These are phyloP conservation scores for Agrotis puta DNA, from an alignment of 2,888 invertebrate species.

Conservation along the genomic window DNA sequence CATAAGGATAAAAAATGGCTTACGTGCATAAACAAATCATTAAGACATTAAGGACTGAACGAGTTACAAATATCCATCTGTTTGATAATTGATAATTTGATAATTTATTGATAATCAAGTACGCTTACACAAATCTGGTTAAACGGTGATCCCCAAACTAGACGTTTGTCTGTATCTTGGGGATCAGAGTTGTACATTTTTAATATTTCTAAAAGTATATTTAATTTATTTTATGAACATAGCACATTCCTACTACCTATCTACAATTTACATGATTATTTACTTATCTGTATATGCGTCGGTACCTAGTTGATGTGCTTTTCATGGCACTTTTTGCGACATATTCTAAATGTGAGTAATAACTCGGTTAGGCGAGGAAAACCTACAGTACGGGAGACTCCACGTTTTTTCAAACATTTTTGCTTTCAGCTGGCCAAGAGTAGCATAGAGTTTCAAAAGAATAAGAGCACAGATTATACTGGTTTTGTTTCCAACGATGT, in stretches of 20 bases:
- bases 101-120: no score
- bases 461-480: background rate
- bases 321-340: conserved; percentile 39
- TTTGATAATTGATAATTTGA: no score
- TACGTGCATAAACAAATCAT: no score
- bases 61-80: no score
- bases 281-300: background rate
- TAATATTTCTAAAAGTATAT: no score
- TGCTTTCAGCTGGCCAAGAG: background rate
- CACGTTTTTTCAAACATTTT: background rate
- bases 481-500: background rate
- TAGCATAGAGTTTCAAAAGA: background rate
- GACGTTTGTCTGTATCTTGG: no score
- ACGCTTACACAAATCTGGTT: no score
- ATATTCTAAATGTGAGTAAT: conserved; percentile 22
- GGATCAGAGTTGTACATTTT: no score
- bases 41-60: no score
- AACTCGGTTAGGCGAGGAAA: conserved; percentile 4
- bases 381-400: background rate
- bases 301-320: conserved; percentile 40
- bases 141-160: no score
- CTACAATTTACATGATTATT: background rate
- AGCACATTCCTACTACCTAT: background rate
- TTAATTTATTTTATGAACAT: conserved; percentile 25
- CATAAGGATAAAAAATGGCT: no score